Evolutionary conservation across 2,888 invertebrate species (phyloP).

Genomic region (Trichacis sp.): DNA sequence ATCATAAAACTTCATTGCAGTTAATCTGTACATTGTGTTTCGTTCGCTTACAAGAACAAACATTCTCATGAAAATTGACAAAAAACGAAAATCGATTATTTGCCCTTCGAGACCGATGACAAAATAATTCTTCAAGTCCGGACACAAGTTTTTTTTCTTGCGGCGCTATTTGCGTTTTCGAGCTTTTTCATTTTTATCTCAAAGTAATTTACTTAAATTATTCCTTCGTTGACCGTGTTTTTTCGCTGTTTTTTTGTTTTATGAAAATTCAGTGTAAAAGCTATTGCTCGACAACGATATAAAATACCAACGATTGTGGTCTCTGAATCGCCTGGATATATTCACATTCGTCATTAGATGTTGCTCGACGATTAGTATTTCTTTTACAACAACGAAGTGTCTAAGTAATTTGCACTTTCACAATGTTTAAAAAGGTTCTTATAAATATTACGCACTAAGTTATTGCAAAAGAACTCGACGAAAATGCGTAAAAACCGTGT

Average conservation of each 20-base stretch:
- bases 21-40: slow-evolving; percentile 54
- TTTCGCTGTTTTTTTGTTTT: slow-evolving; percentile 10
- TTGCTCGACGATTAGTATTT: slow-evolving; percentile 9
- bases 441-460: slow-evolving; percentile 42
- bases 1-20: slow-evolving; percentile 49
- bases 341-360: slow-evolving; percentile 16
- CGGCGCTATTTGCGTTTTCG: not conserved
- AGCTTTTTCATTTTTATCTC: not conserved
- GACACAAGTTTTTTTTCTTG: not conserved
- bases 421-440: slow-evolving; percentile 13
- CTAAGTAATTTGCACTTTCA: slow-evolving; percentile 5
- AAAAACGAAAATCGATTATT: no score
- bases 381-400: not conserved
- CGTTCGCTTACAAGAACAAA: slow-evolving; percentile 41
- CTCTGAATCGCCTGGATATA: slow-evolving; percentile 15
- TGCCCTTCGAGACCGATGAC: not conserved
- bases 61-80: slow-evolving; percentile 30
- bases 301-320: slow-evolving; percentile 49
- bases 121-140: slow-evolving; percentile 1
- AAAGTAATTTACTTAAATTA: not conserved
- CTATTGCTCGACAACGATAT: slow-evolving; percentile 61
- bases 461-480: slow-evolving; percentile 49
- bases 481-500: slow-evolving; percentile 41
- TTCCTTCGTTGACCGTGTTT: no score
- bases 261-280: slow-evolving; percentile 62